Evolutionary conservation across 2,113 vertebrate species (phyloP).

Genomic region (Aramus guarauna): DNA sequence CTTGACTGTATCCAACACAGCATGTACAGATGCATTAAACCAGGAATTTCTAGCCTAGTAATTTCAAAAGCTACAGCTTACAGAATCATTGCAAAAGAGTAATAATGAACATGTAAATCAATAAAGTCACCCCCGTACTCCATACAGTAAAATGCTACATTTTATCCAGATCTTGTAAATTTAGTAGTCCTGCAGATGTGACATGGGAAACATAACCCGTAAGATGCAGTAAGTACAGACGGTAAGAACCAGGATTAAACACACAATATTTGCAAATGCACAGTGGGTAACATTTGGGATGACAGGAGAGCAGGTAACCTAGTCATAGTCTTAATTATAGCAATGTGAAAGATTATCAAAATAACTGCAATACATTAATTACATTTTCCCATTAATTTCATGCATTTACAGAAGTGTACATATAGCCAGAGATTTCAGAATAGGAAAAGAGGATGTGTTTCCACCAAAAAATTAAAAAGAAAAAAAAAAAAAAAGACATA

Average conservation of each 20-base stretch:
- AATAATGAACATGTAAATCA: neutral
- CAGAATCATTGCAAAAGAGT: neutral
- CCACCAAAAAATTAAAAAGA: neutral
- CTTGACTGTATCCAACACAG: neutral
- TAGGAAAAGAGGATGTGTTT: neutral
- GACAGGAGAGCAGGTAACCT: neutral
- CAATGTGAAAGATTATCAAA: constrained; percentile 9
- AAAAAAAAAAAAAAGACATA: neutral
- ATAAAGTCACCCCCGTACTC: neutral
- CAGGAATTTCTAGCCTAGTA: neutral
- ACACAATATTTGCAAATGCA: neutral
- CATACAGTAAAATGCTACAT: constrained; percentile 39
- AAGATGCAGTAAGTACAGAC: neutral
- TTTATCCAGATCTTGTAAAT: neutral
- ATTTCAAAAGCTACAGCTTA: neutral
- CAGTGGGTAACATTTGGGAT: neutral
- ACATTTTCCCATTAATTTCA: neutral
- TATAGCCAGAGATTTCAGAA: neutral
- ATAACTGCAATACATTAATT: neutral
- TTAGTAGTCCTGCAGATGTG: neutral
- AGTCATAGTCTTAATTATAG: neutral
- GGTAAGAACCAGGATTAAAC: neutral
- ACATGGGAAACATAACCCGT: neutral
- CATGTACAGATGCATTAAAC: neutral
- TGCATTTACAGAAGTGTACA: neutral